Evolutionary conservation across 1,140 invertebrate genomes (phyloP).

Genomic region (Platyscapa corneri): DNA sequence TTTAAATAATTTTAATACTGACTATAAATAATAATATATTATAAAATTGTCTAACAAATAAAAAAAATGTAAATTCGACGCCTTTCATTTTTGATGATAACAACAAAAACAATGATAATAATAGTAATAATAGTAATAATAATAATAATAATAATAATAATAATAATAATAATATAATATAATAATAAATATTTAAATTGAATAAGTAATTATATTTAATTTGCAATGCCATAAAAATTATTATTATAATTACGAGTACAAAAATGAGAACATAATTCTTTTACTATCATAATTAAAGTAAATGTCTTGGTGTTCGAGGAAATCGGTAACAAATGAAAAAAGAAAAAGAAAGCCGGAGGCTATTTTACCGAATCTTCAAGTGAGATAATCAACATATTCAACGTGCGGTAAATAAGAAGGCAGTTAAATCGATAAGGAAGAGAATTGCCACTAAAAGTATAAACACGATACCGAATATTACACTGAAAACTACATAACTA

Average conservation of each 20-base stretch:
- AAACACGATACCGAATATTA: slow-evolving; percentile 5
- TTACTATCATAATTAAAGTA: slow-evolving; percentile 24
- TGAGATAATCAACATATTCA: slow-evolving; percentile 62
- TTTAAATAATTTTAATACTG: background rate
- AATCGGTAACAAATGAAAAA: background rate
- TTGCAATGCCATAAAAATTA: background rate
- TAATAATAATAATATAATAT: background rate
- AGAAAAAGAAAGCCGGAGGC: background rate
- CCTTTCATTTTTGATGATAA: background rate
- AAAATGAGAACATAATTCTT: slow-evolving; percentile 25
- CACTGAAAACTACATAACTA: slow-evolving; percentile 19
- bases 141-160: slow-evolving; percentile 4
- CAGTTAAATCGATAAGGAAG: slow-evolving; percentile 54
- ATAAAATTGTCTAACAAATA: background rate
- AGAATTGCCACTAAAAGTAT: slow-evolving; percentile 55
- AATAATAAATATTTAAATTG: background rate
- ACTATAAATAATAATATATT: background rate
- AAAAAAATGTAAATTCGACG: background rate
- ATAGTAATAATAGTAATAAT: no score
- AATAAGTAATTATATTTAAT: slow-evolving; percentile 5
- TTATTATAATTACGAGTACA: slow-evolving; percentile 4
- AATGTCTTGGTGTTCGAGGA: slow-evolving; percentile 28
- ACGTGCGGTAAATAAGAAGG: slow-evolving; percentile 54
- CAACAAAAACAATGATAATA: no score
- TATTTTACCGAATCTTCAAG: slow-evolving; percentile 37